These are phyloP conservation scores for Eugnorisma glareosa DNA, from an alignment of 2,888 invertebrate genomes.

Conservation along the genomic window DNA sequence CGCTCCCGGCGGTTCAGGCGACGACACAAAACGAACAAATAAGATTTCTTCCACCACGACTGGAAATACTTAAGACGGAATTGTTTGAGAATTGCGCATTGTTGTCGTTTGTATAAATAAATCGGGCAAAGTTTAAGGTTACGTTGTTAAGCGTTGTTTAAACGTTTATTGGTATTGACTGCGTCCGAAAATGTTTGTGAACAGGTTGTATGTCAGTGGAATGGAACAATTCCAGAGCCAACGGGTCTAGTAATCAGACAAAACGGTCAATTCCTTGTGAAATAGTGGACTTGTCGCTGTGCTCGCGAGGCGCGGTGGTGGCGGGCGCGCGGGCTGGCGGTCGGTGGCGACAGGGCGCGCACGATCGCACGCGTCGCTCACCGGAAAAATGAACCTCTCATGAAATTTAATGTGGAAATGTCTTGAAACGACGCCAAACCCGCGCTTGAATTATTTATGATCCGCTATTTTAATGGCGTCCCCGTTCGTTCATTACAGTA, in stretches of 20 bases:
- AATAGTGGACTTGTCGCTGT: constrained; percentile 61
- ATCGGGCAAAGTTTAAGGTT: constrained; percentile 63
- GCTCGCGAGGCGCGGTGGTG: constrained; percentile 16
- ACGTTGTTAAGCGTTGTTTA: constrained; percentile 52
- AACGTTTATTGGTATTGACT: constrained; percentile 45
- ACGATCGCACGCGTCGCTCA: constrained; percentile 77
- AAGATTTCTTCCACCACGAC: constrained; percentile 79
- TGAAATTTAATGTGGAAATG: constrained; percentile 90
- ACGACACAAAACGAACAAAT: constrained; percentile 85
- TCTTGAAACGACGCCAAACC: constrained; percentile 90
- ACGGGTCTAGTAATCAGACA: constrained; percentile 57
- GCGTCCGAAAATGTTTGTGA: constrained; percentile 39
- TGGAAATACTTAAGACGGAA: constrained; percentile 81
- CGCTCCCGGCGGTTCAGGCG: constrained; percentile 80
- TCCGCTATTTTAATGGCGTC: constrained; percentile 88
- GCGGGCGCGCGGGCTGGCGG: constrained; percentile 25
- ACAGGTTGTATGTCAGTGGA: constrained; percentile 29
- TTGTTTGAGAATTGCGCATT: constrained; percentile 81
- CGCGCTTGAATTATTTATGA: constrained; percentile 89
- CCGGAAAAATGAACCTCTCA: constrained; percentile 89
- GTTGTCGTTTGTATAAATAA: constrained; percentile 77
- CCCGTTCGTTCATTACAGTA: constrained; percentile 86
- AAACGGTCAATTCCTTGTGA: constrained; percentile 77
- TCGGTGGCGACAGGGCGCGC: constrained; percentile 57
- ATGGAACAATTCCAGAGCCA: constrained; percentile 41